A percentile compares a stretch with the other conserved stretches of the same genome.
Conservation (phyloP, 2,888 invertebrate species). For the Eledona agricola region DNA sequence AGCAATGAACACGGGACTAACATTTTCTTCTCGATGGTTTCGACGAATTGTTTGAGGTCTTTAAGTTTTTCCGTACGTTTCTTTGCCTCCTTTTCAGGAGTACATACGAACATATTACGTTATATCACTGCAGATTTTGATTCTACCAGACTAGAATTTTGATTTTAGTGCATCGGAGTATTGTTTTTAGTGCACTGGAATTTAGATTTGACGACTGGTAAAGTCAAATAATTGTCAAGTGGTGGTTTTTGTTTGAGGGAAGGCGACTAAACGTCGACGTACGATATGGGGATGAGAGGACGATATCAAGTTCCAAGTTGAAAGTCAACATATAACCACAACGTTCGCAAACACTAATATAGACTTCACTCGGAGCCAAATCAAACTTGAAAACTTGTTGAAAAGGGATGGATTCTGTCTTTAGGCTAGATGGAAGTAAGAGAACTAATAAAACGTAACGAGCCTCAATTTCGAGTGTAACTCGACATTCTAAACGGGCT, state of each 20-base stretch:
- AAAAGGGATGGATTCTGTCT: conserved; percentile 37
- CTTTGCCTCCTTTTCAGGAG: conserved; percentile 49
- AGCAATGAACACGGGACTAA: conserved; percentile 56
- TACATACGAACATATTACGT: conserved; percentile 51
- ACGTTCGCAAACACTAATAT: conserved; percentile 43
- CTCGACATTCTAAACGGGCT: conserved; percentile 10
- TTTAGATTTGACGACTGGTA: too few relatives aligned
- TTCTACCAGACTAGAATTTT: conserved; percentile 12
- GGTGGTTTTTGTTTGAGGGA: conserved; percentile 27
- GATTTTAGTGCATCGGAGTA: too few relatives aligned
- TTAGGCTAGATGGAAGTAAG: conserved; percentile 34
- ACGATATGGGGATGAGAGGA: conserved; percentile 19
- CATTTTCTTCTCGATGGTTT: conserved; percentile 50
- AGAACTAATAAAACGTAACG: conserved; percentile 37
- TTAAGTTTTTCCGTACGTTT: conserved; percentile 48
- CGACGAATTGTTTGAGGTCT: conserved; percentile 51
- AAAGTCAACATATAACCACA: conserved; percentile 43
- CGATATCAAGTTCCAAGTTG: conserved; percentile 40
- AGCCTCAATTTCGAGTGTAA: conserved; percentile 25
- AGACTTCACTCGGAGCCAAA: conserved; percentile 39
- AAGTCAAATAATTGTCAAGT: conserved; percentile 13
- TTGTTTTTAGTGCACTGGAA: too few relatives aligned
- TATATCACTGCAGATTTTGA: conserved; percentile 40
- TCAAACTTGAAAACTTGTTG: conserved; percentile 41
- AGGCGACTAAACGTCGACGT: conserved; percentile 19